Percentiles rank a stretch among this genome's conserved stretches.
These are phyloP conservation scores for Oncopodura yosiiana DNA, from an alignment of 1,140 invertebrate genomes.

Conservation along the genomic window DNA sequence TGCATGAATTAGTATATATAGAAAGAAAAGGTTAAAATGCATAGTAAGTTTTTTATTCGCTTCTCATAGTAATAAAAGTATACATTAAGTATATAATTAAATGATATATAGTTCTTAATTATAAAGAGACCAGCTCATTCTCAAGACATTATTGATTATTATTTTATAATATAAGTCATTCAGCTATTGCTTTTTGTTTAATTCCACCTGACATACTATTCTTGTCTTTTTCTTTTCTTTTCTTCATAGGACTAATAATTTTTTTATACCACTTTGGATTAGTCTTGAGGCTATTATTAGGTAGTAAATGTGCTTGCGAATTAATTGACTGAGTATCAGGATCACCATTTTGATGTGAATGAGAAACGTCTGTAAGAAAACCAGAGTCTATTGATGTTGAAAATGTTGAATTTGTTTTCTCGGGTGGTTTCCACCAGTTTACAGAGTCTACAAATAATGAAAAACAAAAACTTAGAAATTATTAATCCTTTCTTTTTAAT, in stretches of 20 bases:
- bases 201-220: not conserved
- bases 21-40: too few relatives aligned
- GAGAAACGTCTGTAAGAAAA: not conserved
- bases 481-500: too few relatives aligned
- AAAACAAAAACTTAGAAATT: too few relatives aligned
- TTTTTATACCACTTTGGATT: slow-evolving; percentile 23
- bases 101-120: too few relatives aligned
- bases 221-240: not conserved
- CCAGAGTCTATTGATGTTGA: slow-evolving; percentile 4
- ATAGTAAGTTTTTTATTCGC: too few relatives aligned
- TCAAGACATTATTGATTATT: too few relatives aligned
- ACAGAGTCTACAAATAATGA: not conserved
- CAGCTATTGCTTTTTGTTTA: not conserved
- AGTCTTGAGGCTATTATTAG: not conserved
- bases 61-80: too few relatives aligned
- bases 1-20: too few relatives aligned
- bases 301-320: slow-evolving; percentile 10
- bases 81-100: too few relatives aligned
- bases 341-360: not conserved
- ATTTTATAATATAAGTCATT: too few relatives aligned
- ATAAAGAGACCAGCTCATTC: too few relatives aligned
- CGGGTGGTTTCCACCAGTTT: slow-evolving; percentile 16
- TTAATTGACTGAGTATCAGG: slow-evolving; percentile 19
- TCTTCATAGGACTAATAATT: slow-evolving; percentile 5
- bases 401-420: not conserved